Percentiles rank a stretch among this genome's conserved stretches.
phyloP scores from a whole-genome alignment of 2,888 invertebrate genomes.

The Congeria kusceri region DNA sequence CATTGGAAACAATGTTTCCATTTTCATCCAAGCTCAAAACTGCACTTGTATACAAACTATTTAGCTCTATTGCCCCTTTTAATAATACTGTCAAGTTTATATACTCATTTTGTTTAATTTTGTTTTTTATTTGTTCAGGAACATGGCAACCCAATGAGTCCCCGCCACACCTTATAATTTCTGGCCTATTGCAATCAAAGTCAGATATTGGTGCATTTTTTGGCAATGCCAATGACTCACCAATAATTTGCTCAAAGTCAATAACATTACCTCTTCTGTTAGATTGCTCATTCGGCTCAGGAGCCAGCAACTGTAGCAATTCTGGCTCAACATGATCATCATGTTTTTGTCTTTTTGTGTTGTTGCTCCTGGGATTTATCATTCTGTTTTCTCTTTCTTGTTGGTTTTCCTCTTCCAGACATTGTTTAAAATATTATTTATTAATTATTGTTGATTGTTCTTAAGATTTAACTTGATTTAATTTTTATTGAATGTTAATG shows the following conservation, averaged over 20 bases:
- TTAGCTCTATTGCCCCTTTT: constrained; percentile 21
- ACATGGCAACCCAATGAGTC: constrained; percentile 23
- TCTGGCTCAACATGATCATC: no score
- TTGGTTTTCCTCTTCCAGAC: no score
- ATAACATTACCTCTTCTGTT: no score
- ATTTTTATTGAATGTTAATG: no score
- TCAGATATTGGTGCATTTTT: neutral
- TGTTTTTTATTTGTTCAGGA: constrained; percentile 14
- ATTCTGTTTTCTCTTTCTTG: no score
- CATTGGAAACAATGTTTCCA: constrained; percentile 6
- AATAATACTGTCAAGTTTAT: constrained; percentile 13
- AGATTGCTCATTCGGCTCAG: no score
- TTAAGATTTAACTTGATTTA: no score
- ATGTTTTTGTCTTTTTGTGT: no score
- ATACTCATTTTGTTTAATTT: constrained; percentile 18
- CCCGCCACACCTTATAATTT: constrained; percentile 14
- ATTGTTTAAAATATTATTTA: no score
- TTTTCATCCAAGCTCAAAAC: constrained; percentile 6
- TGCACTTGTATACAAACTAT: neutral
- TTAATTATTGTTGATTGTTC: no score
- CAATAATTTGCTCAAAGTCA: neutral
- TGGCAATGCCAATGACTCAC: neutral
- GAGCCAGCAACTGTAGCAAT: no score
- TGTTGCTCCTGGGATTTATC: no score
- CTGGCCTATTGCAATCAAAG: neutral